Conservation (phyloP, 2,888 invertebrate genomes). For the Glyphotaelius pellucidus region DNA sequence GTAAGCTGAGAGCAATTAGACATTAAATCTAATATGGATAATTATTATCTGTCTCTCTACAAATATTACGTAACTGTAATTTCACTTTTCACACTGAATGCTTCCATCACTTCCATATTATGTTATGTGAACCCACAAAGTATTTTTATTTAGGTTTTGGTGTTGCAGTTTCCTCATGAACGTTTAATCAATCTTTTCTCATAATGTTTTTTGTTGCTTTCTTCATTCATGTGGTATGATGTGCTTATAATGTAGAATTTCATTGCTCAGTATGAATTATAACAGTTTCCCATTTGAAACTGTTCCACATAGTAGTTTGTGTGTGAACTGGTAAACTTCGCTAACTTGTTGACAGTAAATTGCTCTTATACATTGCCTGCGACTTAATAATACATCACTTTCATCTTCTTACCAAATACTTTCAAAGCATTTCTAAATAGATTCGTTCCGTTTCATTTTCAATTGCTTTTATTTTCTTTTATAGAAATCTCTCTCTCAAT, state of each 20-base stretch:
- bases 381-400: not conserved
- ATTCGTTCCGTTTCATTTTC: not conserved
- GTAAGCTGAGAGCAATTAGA: not conserved
- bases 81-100: slow-evolving; percentile 27
- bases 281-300: not conserved
- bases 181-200: not conserved
- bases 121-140: not conserved
- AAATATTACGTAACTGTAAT: slow-evolving; percentile 40
- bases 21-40: slow-evolving; percentile 53
- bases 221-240: not conserved
- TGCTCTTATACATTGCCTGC: not conserved
- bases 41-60: slow-evolving; percentile 61
- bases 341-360: not conserved
- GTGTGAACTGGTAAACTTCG: not conserved
- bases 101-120: not conserved
- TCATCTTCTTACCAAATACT: not conserved
- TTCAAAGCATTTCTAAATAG: not conserved
- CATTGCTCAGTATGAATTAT: not conserved
- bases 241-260: not conserved
- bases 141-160: not conserved
- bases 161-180: not conserved
- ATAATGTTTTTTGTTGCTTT: not conserved
- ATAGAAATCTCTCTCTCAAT: not conserved
- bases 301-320: not conserved
- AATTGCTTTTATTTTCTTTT: not conserved